Percentiles rank a stretch among this genome's conserved stretches.
phyloP scores from a whole-genome alignment of 2,797 vertebrate genomes.

The Heterohyrax brucei region DNA sequence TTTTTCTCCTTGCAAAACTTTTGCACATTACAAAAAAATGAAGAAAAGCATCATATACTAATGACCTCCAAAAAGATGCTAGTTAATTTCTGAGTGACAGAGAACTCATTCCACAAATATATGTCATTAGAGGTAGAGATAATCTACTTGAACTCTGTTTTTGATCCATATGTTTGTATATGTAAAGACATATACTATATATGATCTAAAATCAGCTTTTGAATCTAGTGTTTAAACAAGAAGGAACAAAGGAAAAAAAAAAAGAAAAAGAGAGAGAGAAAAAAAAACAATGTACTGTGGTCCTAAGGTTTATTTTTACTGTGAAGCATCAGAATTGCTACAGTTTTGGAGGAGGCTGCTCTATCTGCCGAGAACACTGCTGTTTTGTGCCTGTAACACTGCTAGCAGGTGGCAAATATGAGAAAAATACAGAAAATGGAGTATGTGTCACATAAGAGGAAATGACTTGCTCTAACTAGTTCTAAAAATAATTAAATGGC shows the following conservation, averaged over 20 bases:
- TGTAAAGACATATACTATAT: not conserved
- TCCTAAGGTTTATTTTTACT: conserved; percentile 53
- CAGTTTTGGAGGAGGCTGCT: conserved; percentile 1
- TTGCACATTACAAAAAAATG: not conserved
- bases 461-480: conserved; percentile 6
- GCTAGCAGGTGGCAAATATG: conserved; percentile 75
- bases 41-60: conserved; percentile 10
- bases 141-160: not conserved
- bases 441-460: not conserved
- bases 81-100: not conserved
- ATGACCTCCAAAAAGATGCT: not conserved
- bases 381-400: conserved; percentile 68
- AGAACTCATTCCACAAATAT: conserved; percentile 22
- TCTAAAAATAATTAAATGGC: conserved; percentile 63
- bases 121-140: not conserved
- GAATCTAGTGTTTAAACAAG: conserved; percentile 22
- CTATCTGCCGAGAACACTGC: conserved; percentile 56
- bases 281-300: not conserved
- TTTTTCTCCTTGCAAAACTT: not conserved
- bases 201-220: not conserved
- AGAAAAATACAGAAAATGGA: conserved; percentile 62
- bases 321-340: conserved; percentile 19
- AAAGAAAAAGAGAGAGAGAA: not conserved
- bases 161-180: not conserved
- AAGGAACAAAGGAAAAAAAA: not conserved